These are phyloP conservation scores for Amitus sp. DNA, from an alignment of 2,888 invertebrate genomes.

Conservation along the genomic window DNA sequence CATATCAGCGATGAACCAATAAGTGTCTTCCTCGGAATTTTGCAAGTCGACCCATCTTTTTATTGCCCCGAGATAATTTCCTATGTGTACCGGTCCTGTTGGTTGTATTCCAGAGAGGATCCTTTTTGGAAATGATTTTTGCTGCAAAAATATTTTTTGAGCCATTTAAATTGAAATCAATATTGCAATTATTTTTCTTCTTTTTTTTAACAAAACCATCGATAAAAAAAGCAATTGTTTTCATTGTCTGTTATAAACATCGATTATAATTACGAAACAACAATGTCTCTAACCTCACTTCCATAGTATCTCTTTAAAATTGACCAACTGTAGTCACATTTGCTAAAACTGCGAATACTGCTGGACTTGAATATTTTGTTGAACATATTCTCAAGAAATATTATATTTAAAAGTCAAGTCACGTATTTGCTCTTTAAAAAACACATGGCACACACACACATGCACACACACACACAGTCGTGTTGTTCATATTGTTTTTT, in stretches of 20 bases:
- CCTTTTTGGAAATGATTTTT: conserved; percentile 68
- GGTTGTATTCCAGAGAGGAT: conserved; percentile 97
- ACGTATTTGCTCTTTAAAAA: no score
- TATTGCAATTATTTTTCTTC: no score
- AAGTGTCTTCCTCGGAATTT: conserved; percentile 74
- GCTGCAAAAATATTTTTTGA: not conserved
- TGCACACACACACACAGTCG: no score
- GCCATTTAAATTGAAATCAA: not conserved
- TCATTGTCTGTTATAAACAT: not conserved
- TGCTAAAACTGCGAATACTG: not conserved
- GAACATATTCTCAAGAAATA: not conserved
- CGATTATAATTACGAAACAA: not conserved
- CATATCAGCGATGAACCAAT: conserved; percentile 89
- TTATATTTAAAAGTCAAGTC: no score
- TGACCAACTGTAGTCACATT: conserved; percentile 5
- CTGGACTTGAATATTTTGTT: not conserved
- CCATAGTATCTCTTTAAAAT: conserved; percentile 10
- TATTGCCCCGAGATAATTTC: conserved; percentile 96
- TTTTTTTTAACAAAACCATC: not conserved
- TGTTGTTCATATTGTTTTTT: no score
- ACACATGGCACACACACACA: no score
- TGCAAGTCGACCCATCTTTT: conserved; percentile 87
- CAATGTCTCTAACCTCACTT: conserved; percentile 7
- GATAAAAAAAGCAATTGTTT: not conserved
- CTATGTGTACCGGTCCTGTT: conserved; percentile 92